Base-by-base conservation (phyloP, 2,797 vertebrate species). In the Agapornis canus region DNA sequence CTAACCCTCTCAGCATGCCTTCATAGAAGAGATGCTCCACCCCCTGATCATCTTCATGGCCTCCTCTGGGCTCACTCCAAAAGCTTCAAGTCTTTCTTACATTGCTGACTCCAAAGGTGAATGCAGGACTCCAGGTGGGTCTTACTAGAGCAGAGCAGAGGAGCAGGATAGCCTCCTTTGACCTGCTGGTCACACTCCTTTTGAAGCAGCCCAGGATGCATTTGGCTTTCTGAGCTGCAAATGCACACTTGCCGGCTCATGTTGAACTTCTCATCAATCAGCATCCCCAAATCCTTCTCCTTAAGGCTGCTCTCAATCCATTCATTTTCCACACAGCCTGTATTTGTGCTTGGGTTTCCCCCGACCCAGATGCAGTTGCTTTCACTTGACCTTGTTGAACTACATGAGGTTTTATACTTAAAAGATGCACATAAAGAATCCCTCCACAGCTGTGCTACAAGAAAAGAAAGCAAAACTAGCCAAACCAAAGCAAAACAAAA, bases 381-480 rank as follows among this genome's bases (percentile, higher is more conserved):
- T 57, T 57, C n/a, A 32, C 54, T 57, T 57, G n/a, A 23, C 14
- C n/a, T 57, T 57, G n/a, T 23, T 57, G 22, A 57, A 57, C 54
- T 35, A 23, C 54, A 57, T 16, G 54, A 35, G 35, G 16, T 82
- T 42, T 87, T 11, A 1, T 69, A 3, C 26, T 25, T 2, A 43
- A 65, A 51, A 66, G 3, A n/a, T 25, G n/a, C 2, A 16, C 26
- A 39, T 21, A 75, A 78, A 68, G 22, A 59, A 66, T 18, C 9
- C 10, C 3, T 64, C 10, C 6, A 39, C 3, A 4, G 0, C 0
- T 61, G 2, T 32, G 21, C 29, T 37, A 64, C 5, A 19, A 23
- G 10, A 39, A 39, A 39, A 60, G 68, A 42, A 31, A 35, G 4
- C 2, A 23, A 43, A 59, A 51, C 21, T 4, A 5, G 3, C 13